Base-by-base conservation (phyloP, 2,888 invertebrate species). In the Cheilosia variabilis region DNA sequence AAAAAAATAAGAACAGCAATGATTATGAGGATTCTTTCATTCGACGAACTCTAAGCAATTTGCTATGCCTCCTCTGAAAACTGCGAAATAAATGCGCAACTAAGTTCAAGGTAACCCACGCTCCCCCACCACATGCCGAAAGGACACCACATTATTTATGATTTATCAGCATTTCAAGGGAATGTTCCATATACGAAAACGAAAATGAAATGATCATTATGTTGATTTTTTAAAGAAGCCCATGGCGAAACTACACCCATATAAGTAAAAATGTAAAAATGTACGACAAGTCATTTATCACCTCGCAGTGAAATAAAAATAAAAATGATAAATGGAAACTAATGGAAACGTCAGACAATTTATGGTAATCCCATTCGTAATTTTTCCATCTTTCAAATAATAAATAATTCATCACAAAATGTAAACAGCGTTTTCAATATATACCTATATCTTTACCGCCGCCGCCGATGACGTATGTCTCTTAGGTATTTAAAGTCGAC, bases 291-390 rank as follows among this genome's bases (percentile, higher is more conserved):
- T 78, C 83, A 78, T 83, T 83, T 83, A 78, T 83, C 83, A 83
- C 72, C 78, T 68, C 55, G 50, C 50, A 73, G 63, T 78, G 57
- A 73, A 83, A 77, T 66, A 45, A 43, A 43, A 43, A 43, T 57
- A 83, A 83, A 78, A 83, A 83, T 83, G 83, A 83, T 78, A 83
- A 78, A 83, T 78, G 73, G 73, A 60, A 84, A 79, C 83, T 84
- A 83, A 78, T 83, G 83, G 78, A 83, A 78, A 78, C 57, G 72
- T 78, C 78, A 78, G 83, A 73, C 63, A 78, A 68, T 79, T 75
- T 75, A 69, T 69, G 45, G 37, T 65, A 75, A 75, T 79, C 79
- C 73, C 79, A 79, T 55, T 84, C 79, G 73, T 79, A 62, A 69
- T 63, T 76, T 65, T 60, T 63, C 62, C 62, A 68, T 75, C 66